These are phyloP conservation scores for Epinotia ramella DNA, from an alignment of 2,888 invertebrate genomes.

Conservation along the genomic window DNA sequence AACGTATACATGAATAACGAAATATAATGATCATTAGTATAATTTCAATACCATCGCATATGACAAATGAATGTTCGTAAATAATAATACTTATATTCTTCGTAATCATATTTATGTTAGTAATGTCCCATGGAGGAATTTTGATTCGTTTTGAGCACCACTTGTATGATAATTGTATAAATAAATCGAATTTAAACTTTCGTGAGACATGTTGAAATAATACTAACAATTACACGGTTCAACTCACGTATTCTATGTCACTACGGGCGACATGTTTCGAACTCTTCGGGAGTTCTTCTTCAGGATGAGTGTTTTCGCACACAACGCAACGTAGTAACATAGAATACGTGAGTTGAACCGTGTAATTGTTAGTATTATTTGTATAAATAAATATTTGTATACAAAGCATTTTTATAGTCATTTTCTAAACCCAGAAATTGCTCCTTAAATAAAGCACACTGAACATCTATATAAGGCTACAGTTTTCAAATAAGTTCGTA, in stretches of 20 bases:
- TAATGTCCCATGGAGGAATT: constrained; percentile 20
- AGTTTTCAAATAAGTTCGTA: neutral
- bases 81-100: neutral
- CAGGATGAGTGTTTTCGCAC: too few species aligned
- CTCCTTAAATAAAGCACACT: too few species aligned
- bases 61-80: neutral
- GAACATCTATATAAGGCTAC: neutral
- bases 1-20: constrained; percentile 10
- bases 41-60: neutral
- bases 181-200: too few species aligned
- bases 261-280: too few species aligned
- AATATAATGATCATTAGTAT: constrained; percentile 23
- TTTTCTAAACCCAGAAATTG: too few species aligned
- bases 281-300: too few species aligned
- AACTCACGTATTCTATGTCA: too few species aligned
- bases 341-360: too few species aligned
- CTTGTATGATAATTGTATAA: neutral
- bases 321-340: too few species aligned
- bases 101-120: constrained; percentile 3
- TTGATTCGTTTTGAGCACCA: constrained; percentile 38
- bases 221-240: too few species aligned
- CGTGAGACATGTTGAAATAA: too few species aligned
- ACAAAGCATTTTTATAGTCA: neutral
- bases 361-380: too few species aligned
- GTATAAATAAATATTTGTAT: neutral